Base-by-base conservation (phyloP, 2,888 invertebrate species). In the Chrysotoxum bicinctum region DNA sequence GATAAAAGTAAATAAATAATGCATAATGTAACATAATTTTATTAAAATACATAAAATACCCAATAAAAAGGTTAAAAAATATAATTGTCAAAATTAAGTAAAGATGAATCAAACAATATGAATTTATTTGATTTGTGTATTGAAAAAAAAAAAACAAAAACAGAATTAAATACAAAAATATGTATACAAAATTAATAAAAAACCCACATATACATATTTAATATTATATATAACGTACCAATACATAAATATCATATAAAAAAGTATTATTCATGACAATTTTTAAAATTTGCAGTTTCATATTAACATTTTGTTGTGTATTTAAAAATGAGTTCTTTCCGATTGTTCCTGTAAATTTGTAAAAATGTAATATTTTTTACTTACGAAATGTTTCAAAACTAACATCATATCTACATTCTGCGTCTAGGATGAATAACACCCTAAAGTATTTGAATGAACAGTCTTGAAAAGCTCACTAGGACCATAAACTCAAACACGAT, bases 241-340 rank as follows among this genome's bases (percentile, higher is more conserved):
- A 48, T 43, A 72, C 26, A 45, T 32, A 37, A n/a, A 50, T 64
- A 73, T 69, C 48, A 69, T 68, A 68, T 52, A 54, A 32, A 69
- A 32, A 84, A 64, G 78, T 83, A 79, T 75, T 84, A 70, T 84
- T 79, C 73, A 68, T 62, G 35, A 60, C 77, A 77, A 50, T 43
- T 66, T 64, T 45, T 43, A 62, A 60, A 48, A 74, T n/a, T 74
- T 83, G 58, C 54, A 66, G 66, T 74, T 69, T 50, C 21, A 69
- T 37, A 74, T 70, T 62, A 64, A 30, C 35, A 64, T 62, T 10
- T 30, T 52, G 16, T 37, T 78, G 43, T 62, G 78, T 62, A 56
- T 68, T 21, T 45, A 16, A 54, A 21, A 73, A 66, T 77, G 52
- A 60, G 58, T 12, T 14, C 4, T 2, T 7, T 62, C 16, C 2